A percentile compares a stretch with the other conserved stretches of the same genome.
phyloP scores from a whole-genome alignment of 2,888 invertebrate species.

The Platycheirus rosarum region DNA sequence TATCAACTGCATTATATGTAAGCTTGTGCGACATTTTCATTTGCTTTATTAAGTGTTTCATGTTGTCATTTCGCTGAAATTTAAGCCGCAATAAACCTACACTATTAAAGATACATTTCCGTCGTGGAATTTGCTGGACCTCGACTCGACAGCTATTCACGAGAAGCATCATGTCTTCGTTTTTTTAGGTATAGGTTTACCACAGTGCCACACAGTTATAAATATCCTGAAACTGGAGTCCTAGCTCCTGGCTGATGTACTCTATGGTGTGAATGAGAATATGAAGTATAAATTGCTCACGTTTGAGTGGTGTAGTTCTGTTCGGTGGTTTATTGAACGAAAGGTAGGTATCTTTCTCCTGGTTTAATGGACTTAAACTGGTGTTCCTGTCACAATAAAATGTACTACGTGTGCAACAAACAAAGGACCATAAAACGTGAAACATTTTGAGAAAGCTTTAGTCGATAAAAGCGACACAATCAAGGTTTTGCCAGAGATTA shows the following conservation, averaged over 20 bases:
- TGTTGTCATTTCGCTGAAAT: slow-evolving; percentile 66
- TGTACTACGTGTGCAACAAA: slow-evolving; percentile 70
- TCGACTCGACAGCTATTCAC: slow-evolving; percentile 16
- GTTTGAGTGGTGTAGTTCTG: slow-evolving; percentile 47
- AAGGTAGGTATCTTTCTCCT: slow-evolving; percentile 33
- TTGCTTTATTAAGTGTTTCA: slow-evolving; percentile 51
- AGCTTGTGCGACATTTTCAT: neutral
- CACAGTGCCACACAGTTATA: too few species aligned
- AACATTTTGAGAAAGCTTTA: slow-evolving; percentile 47
- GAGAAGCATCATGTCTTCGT: slow-evolving; percentile 24
- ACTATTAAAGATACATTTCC: slow-evolving; percentile 57
- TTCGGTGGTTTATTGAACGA: slow-evolving; percentile 1
- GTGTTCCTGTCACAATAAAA: slow-evolving; percentile 71
- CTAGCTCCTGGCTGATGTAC: neutral
- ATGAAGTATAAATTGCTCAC: slow-evolving; percentile 67
- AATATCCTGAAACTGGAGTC: slow-evolving; percentile 9
- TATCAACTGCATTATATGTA: too few species aligned
- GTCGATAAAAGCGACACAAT: slow-evolving; percentile 52
- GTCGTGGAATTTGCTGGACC: slow-evolving; percentile 37
- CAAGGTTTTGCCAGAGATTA: slow-evolving; percentile 55
- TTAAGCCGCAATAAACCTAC: slow-evolving; percentile 68
- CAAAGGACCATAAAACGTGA: slow-evolving; percentile 63
- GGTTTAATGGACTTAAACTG: slow-evolving; percentile 71
- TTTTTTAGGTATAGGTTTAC: too few species aligned
- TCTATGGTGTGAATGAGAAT: slow-evolving; percentile 49